Evolutionary conservation across 2,797 vertebrate genomes (phyloP).

Genomic region (Aeoliscus strigatus): DNA sequence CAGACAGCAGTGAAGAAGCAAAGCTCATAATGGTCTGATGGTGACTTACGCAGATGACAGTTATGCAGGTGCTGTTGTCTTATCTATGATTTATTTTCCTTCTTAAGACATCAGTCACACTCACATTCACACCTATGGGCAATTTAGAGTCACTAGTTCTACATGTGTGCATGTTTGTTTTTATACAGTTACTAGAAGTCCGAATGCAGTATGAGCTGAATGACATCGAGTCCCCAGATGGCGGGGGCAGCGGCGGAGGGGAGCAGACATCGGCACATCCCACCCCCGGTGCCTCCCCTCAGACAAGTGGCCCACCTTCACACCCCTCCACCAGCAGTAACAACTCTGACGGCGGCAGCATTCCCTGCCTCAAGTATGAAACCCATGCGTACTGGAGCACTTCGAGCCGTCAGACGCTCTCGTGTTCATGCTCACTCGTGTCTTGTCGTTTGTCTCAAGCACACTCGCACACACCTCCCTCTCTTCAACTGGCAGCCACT

Average conservation of each 20-base stretch:
- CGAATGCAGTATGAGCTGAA: conserved; percentile 91
- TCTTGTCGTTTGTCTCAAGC: conserved; percentile 57
- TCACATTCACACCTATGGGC: conserved; percentile 22
- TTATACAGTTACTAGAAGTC: conserved; percentile 87
- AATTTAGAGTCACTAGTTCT: too few relatives aligned
- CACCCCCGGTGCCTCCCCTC: conserved; percentile 86
- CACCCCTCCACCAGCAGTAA: conserved; percentile 95
- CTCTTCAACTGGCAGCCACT: conserved; percentile 38
- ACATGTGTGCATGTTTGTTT: conserved; percentile 19
- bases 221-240: conserved; percentile 89
- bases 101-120: conserved; percentile 15
- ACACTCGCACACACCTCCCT: conserved; percentile 45
- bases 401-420: conserved; percentile 20
- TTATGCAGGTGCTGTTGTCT: conserved; percentile 34
- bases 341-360: conserved; percentile 93
- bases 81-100: too few relatives aligned
- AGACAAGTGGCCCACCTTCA: conserved; percentile 83
- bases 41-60: conserved; percentile 38
- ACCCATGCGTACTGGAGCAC: conserved; percentile 4
- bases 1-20: conserved; percentile 58
- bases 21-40: conserved; percentile 50
- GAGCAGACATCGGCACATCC: conserved; percentile 84
- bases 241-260: conserved; percentile 68
- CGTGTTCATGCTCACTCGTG: conserved; percentile 25
- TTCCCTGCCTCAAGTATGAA: conserved; percentile 94